Percentiles rank a stretch among this genome's conserved stretches.
phyloP scores from a whole-genome alignment of 2,797 vertebrate genomes.

The Chaunax sp. region DNA sequence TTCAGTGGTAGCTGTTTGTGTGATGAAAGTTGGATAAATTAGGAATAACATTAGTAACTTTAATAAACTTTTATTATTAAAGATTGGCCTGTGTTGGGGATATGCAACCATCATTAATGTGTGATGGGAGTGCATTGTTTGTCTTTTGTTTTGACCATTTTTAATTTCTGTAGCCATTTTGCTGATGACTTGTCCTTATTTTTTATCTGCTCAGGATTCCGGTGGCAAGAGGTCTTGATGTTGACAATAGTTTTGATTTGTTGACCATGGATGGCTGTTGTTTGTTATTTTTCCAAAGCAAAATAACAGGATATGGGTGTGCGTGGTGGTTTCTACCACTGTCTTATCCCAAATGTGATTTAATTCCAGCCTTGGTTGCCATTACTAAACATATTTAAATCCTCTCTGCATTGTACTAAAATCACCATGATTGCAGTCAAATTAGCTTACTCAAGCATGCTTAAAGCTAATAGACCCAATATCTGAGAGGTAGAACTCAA shows the following conservation, averaged over 20 bases:
- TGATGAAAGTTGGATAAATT: background rate
- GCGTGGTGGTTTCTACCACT: background rate
- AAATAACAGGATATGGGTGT: slow-evolving; percentile 31
- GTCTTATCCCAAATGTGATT: slow-evolving; percentile 3
- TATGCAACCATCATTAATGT: too few relatives aligned
- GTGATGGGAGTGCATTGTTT: slow-evolving; percentile 2
- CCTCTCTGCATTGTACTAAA: background rate
- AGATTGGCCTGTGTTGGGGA: background rate
- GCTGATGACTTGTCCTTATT: background rate
- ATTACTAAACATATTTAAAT: slow-evolving; percentile 3
- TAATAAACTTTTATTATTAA: background rate
- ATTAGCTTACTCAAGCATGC: background rate
- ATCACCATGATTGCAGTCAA: background rate
- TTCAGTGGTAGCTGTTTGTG: background rate
- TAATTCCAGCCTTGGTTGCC: background rate
- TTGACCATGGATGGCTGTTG: background rate
- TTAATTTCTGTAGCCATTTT: slow-evolving; percentile 2
- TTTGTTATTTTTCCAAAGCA: slow-evolving; percentile 5
- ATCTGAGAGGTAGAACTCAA: background rate
- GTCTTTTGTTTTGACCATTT: too few relatives aligned
- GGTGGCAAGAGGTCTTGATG: slow-evolving; percentile 11
- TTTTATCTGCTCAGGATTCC: slow-evolving; percentile 23
- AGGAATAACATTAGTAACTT: background rate
- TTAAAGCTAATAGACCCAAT: background rate
- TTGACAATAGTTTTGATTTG: slow-evolving; percentile 34